Evolutionary conservation across 2,797 vertebrate species (phyloP).

Genomic region (Forpus xanthops): DNA sequence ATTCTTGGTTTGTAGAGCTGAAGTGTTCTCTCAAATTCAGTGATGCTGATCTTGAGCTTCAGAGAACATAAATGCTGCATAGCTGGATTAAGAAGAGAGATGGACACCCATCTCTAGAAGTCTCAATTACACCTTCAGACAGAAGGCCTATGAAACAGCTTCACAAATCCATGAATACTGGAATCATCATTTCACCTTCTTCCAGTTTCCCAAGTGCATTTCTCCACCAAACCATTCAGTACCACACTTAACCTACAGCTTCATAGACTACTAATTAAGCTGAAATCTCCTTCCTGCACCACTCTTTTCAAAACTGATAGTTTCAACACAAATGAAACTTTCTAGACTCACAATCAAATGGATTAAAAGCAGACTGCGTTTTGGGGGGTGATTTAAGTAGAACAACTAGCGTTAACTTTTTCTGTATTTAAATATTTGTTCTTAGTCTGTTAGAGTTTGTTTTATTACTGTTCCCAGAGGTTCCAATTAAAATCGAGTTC

Average conservation of each 20-base stretch:
- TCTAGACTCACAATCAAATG: not conserved
- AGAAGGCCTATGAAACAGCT: not conserved
- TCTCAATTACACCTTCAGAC: not conserved
- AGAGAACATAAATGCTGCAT: not conserved
- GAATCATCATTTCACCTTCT: not conserved
- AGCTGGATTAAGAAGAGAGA: not conserved
- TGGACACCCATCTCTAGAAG: not conserved
- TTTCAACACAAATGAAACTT: not conserved
- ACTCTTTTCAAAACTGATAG: not conserved
- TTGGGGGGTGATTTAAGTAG: not conserved
- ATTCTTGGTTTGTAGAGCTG: not conserved
- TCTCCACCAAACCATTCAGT: not conserved
- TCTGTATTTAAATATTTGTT: not conserved
- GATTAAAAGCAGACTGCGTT: not conserved
- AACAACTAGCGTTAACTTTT: not conserved
- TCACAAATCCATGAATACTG: not conserved
- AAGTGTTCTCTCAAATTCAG: not conserved
- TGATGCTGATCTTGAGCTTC: not conserved
- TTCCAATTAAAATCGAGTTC: not conserved
- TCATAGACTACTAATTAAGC: not conserved
- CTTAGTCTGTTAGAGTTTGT: not conserved
- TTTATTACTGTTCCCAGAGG: not conserved
- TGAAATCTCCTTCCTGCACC: not conserved
- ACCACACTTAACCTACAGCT: slow-evolving; percentile 30
- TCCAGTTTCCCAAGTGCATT: not conserved